Percentiles rank a stretch among this genome's conserved stretches.
phyloP scores from a whole-genome alignment of 1,140 invertebrate genomes.

The Leptinotarsa lineolata region DNA sequence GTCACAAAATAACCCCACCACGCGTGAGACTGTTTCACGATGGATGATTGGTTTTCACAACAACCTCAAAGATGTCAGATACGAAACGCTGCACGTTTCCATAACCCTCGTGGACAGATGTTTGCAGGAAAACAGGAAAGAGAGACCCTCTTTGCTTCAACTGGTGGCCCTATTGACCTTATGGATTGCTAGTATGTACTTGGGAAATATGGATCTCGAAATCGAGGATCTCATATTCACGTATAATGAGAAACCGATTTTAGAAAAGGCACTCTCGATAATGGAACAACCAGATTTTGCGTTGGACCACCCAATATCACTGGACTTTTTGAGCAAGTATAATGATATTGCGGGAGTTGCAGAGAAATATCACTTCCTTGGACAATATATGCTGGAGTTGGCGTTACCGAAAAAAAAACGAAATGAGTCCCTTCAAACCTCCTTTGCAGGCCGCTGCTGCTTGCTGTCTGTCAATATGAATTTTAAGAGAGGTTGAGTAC shows the following conservation, averaged over 20 bases:
- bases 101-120: slow-evolving; percentile 90
- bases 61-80: slow-evolving; percentile 74
- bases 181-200: slow-evolving; percentile 93
- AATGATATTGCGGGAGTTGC: slow-evolving; percentile 65
- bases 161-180: slow-evolving; percentile 89
- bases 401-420: slow-evolving; percentile 84
- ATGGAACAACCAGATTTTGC: slow-evolving; percentile 77
- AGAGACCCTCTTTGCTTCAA: slow-evolving; percentile 73
- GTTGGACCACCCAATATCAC: slow-evolving; percentile 82
- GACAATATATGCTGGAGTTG: slow-evolving; percentile 89
- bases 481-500: slow-evolving; percentile 52
- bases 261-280: slow-evolving; percentile 79
- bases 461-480: slow-evolving; percentile 67
- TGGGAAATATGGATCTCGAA: slow-evolving; percentile 90
- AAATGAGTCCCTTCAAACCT: slow-evolving; percentile 78
- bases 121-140: slow-evolving; percentile 69
- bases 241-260: slow-evolving; percentile 64
- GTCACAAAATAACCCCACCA: slow-evolving; percentile 74
- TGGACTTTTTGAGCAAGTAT: slow-evolving; percentile 84
- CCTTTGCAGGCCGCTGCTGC: slow-evolving; percentile 80
- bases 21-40: slow-evolving; percentile 87
- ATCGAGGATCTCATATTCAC: slow-evolving; percentile 90
- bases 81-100: slow-evolving; percentile 87
- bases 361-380: slow-evolving; percentile 61
- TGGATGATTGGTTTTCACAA: slow-evolving; percentile 93